Base-by-base conservation (phyloP, 2,113 vertebrate genomes). In the Pristiophorus japonicus region DNA sequence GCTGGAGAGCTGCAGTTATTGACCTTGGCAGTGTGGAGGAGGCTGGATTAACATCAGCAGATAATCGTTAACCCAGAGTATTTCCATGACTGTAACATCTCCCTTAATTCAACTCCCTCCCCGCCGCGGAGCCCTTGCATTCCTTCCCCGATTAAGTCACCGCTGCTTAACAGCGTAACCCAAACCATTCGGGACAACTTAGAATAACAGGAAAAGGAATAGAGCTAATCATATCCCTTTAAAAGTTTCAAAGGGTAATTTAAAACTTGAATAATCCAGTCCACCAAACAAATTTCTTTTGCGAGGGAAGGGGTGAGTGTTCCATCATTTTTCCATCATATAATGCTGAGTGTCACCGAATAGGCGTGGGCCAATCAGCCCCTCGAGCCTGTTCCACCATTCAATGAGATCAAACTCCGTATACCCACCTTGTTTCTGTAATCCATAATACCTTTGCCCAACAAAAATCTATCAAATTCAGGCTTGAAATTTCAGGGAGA, bases 101-200 rank as follows among this genome's bases (percentile, higher is more conserved):
- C 88, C 65, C 34, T 92, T 63, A 63, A 92, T 63, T 92, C 16
- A 63, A n/a, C 24, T 34, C 42, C 42, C 85, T 59, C 27, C 27
- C 0, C 24, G 55, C 59, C 38, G n/a, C 16, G 62, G 55, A 16
- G 38, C 59, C 65, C 88, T 38, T 1, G 38, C n/a, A 92, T 63
- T 92, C 88, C 88, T 92, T 92, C 18, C 88, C 6, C n/a, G 20
- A 92, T 65, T 90, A 63, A 92, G 88, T 65, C 88, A 65, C 63
- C 88, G 22, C 16, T 22, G 34, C 88, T 91, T 91, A 18, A 38
- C 38, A 63, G 1, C 22, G 63, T 22, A 38, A 92, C 34, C 59
- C 38, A 92, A 92, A 63, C 0, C n/a, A 20, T 65, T 63, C 59
- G 65, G n/a, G 34, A 63, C 59, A 63, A 7, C 34, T 62, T 22